Percentiles rank a stretch among this genome's conserved stretches.
Evolutionary conservation across 2,113 vertebrate species (phyloP).

Genomic region (Gambusia holbrooki): DNA sequence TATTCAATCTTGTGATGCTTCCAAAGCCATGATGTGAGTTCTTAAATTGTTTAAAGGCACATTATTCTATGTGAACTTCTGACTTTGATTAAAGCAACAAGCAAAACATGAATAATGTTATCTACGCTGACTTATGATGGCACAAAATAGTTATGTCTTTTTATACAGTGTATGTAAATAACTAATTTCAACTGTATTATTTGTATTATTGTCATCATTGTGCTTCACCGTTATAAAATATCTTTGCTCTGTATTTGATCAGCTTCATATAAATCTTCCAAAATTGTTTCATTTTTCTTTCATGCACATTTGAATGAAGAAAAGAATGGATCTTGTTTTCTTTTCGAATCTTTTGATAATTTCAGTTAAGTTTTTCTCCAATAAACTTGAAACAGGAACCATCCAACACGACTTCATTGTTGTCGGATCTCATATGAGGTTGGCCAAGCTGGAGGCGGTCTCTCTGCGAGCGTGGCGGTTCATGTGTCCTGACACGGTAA

Average conservation of each 20-base stretch:
- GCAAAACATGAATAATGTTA: neutral
- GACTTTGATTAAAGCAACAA: neutral
- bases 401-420: neutral
- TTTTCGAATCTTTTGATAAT: conserved; percentile 15
- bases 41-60: neutral
- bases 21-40: neutral
- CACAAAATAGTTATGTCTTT: neutral
- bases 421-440: conserved; percentile 84
- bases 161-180: neutral
- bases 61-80: neutral
- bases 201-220: neutral
- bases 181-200: neutral
- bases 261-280: conserved; percentile 7
- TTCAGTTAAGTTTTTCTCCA: neutral
- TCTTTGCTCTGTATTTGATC: conserved; percentile 2
- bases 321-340: conserved; percentile 9
- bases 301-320: conserved; percentile 5
- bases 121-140: neutral
- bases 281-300: neutral
- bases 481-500: conserved; percentile 90
- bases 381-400: conserved; percentile 7
- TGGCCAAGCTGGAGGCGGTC: conserved; percentile 92
- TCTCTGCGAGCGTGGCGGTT: conserved; percentile 79
- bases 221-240: neutral
- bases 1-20: neutral